These are phyloP conservation scores for Pagetopsis macropterus DNA, from an alignment of 2,797 vertebrate genomes.

Conservation along the genomic window DNA sequence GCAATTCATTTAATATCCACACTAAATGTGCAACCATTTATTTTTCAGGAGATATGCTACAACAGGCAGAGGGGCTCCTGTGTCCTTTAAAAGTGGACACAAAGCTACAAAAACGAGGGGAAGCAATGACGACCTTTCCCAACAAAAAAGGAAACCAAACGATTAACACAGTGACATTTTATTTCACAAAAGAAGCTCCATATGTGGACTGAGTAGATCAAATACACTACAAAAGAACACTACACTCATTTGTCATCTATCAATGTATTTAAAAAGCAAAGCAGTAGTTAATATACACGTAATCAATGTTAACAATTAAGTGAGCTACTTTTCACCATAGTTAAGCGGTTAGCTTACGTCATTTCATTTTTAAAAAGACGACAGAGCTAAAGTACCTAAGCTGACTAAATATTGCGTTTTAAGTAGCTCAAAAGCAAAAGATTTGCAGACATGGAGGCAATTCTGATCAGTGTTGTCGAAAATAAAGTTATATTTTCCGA, in stretches of 20 bases:
- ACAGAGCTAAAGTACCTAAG: not conserved
- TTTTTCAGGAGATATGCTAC: not conserved
- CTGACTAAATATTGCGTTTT: not conserved
- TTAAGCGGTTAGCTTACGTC: too few relatives aligned
- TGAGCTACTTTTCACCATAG: too few relatives aligned
- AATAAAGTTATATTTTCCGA: fast-evolving
- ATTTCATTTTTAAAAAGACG: not conserved
- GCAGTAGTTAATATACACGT: not conserved
- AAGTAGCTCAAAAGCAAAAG: fast-evolving
- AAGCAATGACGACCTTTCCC: not conserved
- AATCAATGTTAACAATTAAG: fast-evolving
- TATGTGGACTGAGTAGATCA: not conserved
- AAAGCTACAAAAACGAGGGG: not conserved
- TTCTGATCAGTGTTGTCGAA: not conserved
- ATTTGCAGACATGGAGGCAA: fast-evolving
- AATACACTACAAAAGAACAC: not conserved
- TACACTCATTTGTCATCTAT: fast-evolving
- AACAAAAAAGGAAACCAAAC: slow-evolving; percentile 1
- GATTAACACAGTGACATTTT: slow-evolving; percentile 15
- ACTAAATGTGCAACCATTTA: fast-evolving
- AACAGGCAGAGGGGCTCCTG: not conserved
- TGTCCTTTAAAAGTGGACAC: slow-evolving; percentile 10
- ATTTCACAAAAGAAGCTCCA: slow-evolving; percentile 11
- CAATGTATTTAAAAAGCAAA: fast-evolving
- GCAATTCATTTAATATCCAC: not conserved